Base-by-base conservation (phyloP, 2,113 vertebrate species). In the Romanogobio albipinnatus region DNA sequence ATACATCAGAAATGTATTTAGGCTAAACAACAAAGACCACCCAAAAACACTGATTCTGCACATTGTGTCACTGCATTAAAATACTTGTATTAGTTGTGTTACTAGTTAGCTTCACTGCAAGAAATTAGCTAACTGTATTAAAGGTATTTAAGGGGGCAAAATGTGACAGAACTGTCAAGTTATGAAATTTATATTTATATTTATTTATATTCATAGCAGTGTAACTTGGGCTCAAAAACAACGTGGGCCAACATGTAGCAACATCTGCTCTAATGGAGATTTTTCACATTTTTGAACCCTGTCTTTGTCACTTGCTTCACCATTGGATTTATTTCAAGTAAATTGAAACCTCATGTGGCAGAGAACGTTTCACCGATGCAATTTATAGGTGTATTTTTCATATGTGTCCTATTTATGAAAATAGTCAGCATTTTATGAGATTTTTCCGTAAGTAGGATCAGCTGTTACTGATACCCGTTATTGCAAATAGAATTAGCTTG, bases 401-500 rank as follows among this genome's bases (percentile, higher is more conserved):
- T 43, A 13, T n/a, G 11, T 45, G 2, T 71, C 36, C 39, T 43
- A 6, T 11, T n/a, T 47, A 2, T 24, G 39, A n/a, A 47, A 15
- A 45, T 61, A 47, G 53, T 79, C 58, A 62, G 76, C 39, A 10
- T 45, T 62, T 79, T 62, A 26, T 45, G n/a, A 62, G 36, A 43
- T 26, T 47, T 39, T 62, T 62, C 8, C 15, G 0, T 79, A 79
- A 79, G 14, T 6, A 24, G 36, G 76, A 43, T 78, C 39, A 59
- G 76, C 56, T 61, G 36, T 62, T 79, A 61, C 76, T 24, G 51
- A 77, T 76, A 77, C 17, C 19, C 10, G 19, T 77, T 58, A 58
- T 77, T 45, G 58, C 56, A 26, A 74, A 74, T 1, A 24, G 11
- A 59, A 79, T 79, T 62, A 62, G 58, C 39, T 80, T 80, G n/a